Base-by-base conservation (phyloP, 2,113 vertebrate species). In the Oreochromis niloticus region DNA sequence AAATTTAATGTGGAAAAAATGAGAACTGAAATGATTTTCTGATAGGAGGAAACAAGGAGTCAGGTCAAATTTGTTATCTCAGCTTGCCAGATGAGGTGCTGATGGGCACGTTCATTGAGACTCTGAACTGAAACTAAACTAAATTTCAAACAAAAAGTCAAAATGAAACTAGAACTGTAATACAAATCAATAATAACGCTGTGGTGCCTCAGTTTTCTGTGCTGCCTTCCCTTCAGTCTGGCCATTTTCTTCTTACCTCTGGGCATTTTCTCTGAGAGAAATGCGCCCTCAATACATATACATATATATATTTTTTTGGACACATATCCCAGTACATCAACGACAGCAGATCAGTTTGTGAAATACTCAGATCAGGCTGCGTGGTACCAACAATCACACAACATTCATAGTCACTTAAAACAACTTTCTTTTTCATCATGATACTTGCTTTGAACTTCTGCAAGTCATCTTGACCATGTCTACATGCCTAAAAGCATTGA, bases 1-100 rank as follows among this genome's bases (percentile, higher is more conserved):
- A 34, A 63, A 6, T 34, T 19, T 19, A 34, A 34, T 19, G 9
- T 19, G 16, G 0, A 61, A 57, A 32, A 63, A 63, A 10, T 0
- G 30, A 34, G 27, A 63, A 34, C 59, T 34, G 14, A 34, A 61
- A 61, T 30, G 59, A 34, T 63, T 63, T 19, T 34, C 8, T 61
- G 30, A 61, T 34, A 34, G 30, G 30, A 2, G 57, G 57, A 61
- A 57, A 13, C 54, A 56, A 56, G 11, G 54, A 56, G 32, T 19
- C 16, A 19, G 59, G 30, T 63, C 30, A 63, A 19, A 63, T 63
- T 27, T 57, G 22, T 57, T 57, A 57, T 14, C 12, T 3, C 22
- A 57, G 22, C 55, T 57, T 13, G 55, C 22, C 4, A 27, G 12
- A 57, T 57, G 11, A 27, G 55, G 55, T 27, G 6, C 22, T 57